Conservation (phyloP, 2,888 invertebrate genomes). For the Ectemnius cavifrons region DNA sequence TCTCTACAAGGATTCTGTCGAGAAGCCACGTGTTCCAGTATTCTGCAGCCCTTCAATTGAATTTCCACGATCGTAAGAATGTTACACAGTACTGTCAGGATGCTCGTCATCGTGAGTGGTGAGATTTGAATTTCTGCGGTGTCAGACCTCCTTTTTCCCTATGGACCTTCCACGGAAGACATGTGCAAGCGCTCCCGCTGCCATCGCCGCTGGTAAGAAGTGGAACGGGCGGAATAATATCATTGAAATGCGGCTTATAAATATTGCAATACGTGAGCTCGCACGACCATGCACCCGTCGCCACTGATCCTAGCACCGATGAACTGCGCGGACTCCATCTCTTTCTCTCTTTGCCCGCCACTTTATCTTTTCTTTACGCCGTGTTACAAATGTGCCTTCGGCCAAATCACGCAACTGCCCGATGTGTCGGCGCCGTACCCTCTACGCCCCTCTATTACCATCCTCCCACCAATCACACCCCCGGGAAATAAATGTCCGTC, state of each 20-base stretch:
- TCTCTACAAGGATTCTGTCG: background rate
- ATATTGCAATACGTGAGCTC: constrained; percentile 64
- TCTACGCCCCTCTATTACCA: background rate
- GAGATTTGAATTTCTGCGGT: constrained; percentile 45
- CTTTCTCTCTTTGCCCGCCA: constrained; percentile 61
- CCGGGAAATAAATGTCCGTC: too few species aligned
- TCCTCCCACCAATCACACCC: constrained; percentile 5
- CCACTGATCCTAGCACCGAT: constrained; percentile 66
- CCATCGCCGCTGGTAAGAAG: constrained; percentile 43
- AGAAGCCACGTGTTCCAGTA: too few species aligned
- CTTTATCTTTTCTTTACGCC: constrained; percentile 64
- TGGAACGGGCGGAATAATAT: constrained; percentile 63
- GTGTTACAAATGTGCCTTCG: constrained; percentile 59
- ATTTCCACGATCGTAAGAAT: constrained; percentile 3
- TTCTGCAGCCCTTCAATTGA: background rate
- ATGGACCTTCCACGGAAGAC: constrained; percentile 1
- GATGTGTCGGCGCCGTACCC: constrained; percentile 21
- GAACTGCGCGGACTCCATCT: constrained; percentile 59
- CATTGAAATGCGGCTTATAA: constrained; percentile 70
- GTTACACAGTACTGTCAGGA: background rate
- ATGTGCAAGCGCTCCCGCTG: background rate
- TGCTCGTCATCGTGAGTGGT: constrained; percentile 4
- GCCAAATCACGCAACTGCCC: constrained; percentile 51
- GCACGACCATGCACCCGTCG: constrained; percentile 35
- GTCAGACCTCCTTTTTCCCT: constrained; percentile 22